Evolutionary conservation across 2,888 invertebrate species (phyloP), one percentile per base, ranked within the genome.

Genomic region (Melanargia galathea): DNA sequence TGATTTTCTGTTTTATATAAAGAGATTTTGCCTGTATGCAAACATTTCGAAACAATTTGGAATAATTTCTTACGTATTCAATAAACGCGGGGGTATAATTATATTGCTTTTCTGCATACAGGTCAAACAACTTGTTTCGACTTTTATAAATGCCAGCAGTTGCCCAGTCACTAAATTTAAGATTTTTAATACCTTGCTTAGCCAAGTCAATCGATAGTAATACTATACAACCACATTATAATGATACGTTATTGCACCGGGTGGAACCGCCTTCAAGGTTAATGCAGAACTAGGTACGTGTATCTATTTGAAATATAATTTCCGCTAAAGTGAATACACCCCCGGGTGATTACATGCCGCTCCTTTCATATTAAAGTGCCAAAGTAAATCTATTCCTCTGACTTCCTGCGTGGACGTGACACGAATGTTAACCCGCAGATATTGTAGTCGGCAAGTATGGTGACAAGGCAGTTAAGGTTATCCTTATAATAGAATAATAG

Each of bases 391-490:
- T 76, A 77, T 80, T 77, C 75, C 74, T 73, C 71, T 71, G 75
- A 77, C 78, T 81, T 76, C 71, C 69, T 70, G 70, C 68, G 65
- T 67, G 66, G 73, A 83, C 86, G 86, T 86, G 85, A 79, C 76
- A 61, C 61, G 75, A 79, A 83, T 84, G 74, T 75, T 75, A 80
- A 64, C 64, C 24, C 46, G n/a, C 16, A 52, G 60, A 64, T 64
- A 66, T 52, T 52, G 60, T 64, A 64, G 46, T 52, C 58, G 35
- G 24, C 24, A 22, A 33, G 38, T 58, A 58, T 48, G 48, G 48
- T 58, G 48, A 38, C 58, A 46, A 55, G 24, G 55, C 22, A 43
- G n/a, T 13, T 43, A 24, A 43, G 24, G 11, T 35, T 40, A 24
- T n/a, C 24, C 16, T 6, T 7, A 7, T 30, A 26, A 26, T 26